Evolutionary conservation across 1,140 invertebrate species (phyloP), one percentile per base, ranked within the genome.

Genomic region (Gerris buenoi): DNA sequence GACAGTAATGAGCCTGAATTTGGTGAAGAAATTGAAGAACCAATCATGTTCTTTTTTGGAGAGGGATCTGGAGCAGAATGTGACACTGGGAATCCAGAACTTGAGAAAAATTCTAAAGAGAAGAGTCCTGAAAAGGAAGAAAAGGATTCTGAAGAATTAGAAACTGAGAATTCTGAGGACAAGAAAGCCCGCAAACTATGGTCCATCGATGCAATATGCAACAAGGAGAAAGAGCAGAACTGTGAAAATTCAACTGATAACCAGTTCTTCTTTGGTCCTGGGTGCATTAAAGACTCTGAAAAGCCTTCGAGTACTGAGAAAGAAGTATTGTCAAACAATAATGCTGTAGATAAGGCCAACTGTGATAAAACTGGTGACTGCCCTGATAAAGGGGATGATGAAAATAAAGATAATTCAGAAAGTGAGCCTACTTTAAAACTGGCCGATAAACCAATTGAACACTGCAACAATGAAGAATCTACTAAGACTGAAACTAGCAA

Each of bases 1-100:
- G 22, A 25, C 3, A 14, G 10, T 26, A 18, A 62, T 22, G 64
- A 65, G 26, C 27, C 25, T 1, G 22, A 58, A 14, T 79, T 86
- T 68, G 82, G 84, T n/a, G 86, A 88, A 72, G 82, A 81, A 68
- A 84, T 89, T 65, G 83, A 84, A 72, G 86, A 88, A 73, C 84
- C 84, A 1, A 79, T 87, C 0, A 82, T 88, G 79, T 83, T 81
- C 74, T 80, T 89, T 73, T 81, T 79, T 69, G 88, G 88, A 1
- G 82, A 85, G 71, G 88, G 88, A 64, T 79, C 78, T 58, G 88
- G 88, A n/a, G 77, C 75, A 25, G 83, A 86, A 18, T 88, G 85
- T 73, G 79, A 84, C 25, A 86, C 84, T 14, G 86, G 86, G 1
- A 88, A 86, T 74, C 80, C 81, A 15, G 79, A 74, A 0, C 76